phyloP scores from a whole-genome alignment of 1,140 invertebrate species.

The Argopecten irradians region DNA sequence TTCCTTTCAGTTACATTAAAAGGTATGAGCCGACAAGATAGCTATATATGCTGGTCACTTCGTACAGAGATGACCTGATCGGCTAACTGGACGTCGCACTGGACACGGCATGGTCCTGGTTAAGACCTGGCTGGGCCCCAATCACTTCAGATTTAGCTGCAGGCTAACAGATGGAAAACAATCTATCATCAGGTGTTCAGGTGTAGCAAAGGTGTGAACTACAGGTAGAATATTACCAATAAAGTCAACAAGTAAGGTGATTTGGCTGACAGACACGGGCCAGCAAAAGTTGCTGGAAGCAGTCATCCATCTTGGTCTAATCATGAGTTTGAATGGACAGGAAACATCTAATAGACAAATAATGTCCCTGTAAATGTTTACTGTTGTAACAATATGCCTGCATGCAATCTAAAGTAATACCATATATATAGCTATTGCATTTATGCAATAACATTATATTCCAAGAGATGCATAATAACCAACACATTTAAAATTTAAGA shows the following conservation, averaged over 20 bases:
- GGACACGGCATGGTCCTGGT: neutral
- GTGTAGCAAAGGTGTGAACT: neutral
- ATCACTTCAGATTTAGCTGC: neutral
- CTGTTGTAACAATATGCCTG: too few species aligned
- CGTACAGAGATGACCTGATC: neutral
- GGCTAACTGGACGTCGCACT: too few species aligned
- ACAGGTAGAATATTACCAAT: slow-evolving; percentile 10
- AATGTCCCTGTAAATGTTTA: neutral
- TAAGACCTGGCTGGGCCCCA: neutral
- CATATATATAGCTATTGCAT: too few species aligned
- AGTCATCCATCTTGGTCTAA: neutral
- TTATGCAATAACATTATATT: too few species aligned
- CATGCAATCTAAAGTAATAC: too few species aligned
- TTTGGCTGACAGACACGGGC: neutral
- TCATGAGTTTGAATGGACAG: neutral
- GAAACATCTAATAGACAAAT: neutral
- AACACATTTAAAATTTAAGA: too few species aligned
- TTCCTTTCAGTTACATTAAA: too few species aligned
- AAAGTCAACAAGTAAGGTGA: slow-evolving; percentile 2
- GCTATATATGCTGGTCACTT: too few species aligned
- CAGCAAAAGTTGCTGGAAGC: neutral
- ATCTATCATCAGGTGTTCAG: neutral
- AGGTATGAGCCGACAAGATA: too few species aligned
- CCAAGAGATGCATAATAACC: too few species aligned
- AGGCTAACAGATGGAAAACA: neutral